Evolutionary conservation across 2,797 vertebrate species (phyloP).

Genomic region (Siniperca obscura): DNA sequence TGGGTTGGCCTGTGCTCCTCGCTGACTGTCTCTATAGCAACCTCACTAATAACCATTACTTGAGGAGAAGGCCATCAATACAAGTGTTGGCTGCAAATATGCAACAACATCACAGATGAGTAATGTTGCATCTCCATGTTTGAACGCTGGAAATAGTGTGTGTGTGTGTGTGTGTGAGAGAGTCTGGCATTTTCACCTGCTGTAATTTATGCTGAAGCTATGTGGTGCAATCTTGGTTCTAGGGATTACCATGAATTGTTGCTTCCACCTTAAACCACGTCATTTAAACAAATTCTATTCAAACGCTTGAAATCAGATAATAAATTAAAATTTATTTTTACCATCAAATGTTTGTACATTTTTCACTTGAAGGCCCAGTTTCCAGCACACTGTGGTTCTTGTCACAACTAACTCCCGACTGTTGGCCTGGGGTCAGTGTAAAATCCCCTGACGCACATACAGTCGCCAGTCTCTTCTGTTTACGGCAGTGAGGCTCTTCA

Average conservation of each 20-base stretch:
- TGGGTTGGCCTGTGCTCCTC: slow-evolving; percentile 15
- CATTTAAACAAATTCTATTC: neutral
- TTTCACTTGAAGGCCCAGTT: neutral
- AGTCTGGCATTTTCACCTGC: neutral
- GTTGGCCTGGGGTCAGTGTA: neutral
- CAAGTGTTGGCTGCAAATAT: slow-evolving; percentile 28
- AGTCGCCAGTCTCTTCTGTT: neutral
- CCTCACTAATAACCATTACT: slow-evolving; percentile 34
- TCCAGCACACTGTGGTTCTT: neutral
- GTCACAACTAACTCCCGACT: slow-evolving; percentile 20
- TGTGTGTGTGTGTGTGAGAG: neutral
- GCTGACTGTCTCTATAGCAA: slow-evolving; percentile 47
- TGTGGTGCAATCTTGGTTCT: neutral
- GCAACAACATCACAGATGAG: slow-evolving; percentile 8
- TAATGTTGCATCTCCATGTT: slow-evolving; percentile 6
- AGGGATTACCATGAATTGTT: slow-evolving; percentile 15
- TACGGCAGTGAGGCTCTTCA: slow-evolving; percentile 1
- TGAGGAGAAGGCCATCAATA: slow-evolving; percentile 12
- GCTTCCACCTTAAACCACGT: neutral
- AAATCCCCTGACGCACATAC: slow-evolving; percentile 1
- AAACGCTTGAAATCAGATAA: neutral
- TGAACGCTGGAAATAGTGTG: neutral
- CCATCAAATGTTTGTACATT: neutral
- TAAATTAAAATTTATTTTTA: neutral
- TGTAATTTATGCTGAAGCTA: neutral